Conservation (phyloP, 2,113 vertebrate genomes). For the Xerus inauris region DNA sequence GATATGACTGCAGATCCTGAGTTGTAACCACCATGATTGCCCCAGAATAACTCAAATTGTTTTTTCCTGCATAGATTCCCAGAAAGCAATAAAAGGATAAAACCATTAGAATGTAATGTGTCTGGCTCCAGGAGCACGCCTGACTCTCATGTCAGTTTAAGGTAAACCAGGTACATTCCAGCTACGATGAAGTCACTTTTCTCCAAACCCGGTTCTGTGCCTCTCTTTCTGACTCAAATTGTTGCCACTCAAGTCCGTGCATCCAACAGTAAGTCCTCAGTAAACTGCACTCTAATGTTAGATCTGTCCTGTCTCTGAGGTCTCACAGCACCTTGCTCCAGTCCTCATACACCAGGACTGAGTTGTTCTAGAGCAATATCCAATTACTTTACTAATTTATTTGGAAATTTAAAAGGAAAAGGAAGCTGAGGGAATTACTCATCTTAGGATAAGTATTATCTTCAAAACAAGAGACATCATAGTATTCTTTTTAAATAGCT, state of each 20-base stretch:
- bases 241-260: background rate
- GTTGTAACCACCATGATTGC: background rate
- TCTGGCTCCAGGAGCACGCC: background rate
- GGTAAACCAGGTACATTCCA: background rate
- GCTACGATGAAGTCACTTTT: background rate
- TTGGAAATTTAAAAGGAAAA: constrained; percentile 1
- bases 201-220: background rate
- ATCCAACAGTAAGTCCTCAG: background rate
- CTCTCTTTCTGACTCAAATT: background rate
- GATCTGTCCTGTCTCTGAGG: background rate
- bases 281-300: background rate
- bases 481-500: background rate
- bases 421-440: background rate
- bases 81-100: background rate
- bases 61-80: background rate
- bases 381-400: background rate
- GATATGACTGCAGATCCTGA: background rate
- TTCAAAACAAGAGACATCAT: background rate
- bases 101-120: background rate
- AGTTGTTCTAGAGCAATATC: background rate
- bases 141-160: background rate
- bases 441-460: background rate
- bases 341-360: background rate
- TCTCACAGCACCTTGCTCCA: background rate
- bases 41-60: background rate